These are phyloP conservation scores for Ips typographus DNA, from an alignment of 1,140 invertebrate species.

Conservation along the genomic window DNA sequence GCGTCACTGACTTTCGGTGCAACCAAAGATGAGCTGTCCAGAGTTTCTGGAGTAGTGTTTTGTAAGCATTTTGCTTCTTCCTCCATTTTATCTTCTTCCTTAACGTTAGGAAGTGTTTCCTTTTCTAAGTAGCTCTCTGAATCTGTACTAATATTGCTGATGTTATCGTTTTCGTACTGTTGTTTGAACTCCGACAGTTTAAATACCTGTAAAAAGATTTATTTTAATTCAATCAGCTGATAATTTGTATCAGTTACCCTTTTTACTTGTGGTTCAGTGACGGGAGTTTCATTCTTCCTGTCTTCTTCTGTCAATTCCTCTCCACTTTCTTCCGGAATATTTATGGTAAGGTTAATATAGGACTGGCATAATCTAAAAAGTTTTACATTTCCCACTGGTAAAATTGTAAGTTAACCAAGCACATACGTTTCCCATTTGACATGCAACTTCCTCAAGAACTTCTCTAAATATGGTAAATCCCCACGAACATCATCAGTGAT, in stretches of 20 bases:
- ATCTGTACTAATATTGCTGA: slow-evolving; percentile 47
- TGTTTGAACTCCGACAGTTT: slow-evolving; percentile 45
- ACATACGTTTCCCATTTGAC: slow-evolving; percentile 47
- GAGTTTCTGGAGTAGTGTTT: neutral
- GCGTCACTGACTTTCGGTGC: neutral
- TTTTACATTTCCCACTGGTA: neutral
- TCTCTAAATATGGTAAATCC: slow-evolving; percentile 57
- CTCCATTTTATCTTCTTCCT: slow-evolving; percentile 41
- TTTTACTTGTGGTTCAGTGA: slow-evolving; percentile 23
- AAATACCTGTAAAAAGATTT: slow-evolving; percentile 32
- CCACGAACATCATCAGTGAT: slow-evolving; percentile 45
- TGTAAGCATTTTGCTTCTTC: neutral
- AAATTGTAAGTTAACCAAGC: neutral
- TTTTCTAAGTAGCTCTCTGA: slow-evolving; percentile 50
- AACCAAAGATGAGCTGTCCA: too few relatives aligned
- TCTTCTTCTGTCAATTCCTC: slow-evolving; percentile 37
- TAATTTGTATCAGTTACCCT: neutral
- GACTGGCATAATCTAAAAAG: slow-evolving; percentile 44
- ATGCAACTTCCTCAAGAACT: slow-evolving; percentile 49
- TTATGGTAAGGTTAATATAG: slow-evolving; percentile 48
- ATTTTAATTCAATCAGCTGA: neutral
- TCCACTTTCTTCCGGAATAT: slow-evolving; percentile 42
- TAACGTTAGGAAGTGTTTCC: slow-evolving; percentile 43
- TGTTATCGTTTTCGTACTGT: slow-evolving; percentile 43
- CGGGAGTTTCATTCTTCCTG: slow-evolving; percentile 14